Evolutionary conservation across 2,888 invertebrate species (phyloP).

Genomic region (Catocala sponsa): DNA sequence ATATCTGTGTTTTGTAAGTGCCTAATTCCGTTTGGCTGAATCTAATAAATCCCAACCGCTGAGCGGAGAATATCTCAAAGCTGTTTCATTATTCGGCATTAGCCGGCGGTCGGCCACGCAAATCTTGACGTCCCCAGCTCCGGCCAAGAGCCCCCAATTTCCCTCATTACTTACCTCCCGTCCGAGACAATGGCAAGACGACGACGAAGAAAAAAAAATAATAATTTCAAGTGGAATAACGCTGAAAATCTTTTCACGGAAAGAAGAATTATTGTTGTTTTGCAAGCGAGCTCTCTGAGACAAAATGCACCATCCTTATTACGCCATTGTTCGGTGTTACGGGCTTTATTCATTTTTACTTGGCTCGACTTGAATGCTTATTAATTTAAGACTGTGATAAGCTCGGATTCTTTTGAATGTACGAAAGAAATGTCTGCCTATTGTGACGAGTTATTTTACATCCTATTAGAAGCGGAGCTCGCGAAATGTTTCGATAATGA

Average conservation of each 20-base stretch:
- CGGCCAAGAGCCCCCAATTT: slow-evolving; percentile 84
- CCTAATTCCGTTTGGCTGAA: slow-evolving; percentile 79
- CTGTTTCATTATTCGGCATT: slow-evolving; percentile 86
- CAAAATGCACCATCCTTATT: slow-evolving; percentile 88
- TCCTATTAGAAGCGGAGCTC: slow-evolving; percentile 68
- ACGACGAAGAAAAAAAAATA: slow-evolving; percentile 85
- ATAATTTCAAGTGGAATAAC: slow-evolving; percentile 88
- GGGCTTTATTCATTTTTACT: slow-evolving; percentile 88
- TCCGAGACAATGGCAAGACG: slow-evolving; percentile 87
- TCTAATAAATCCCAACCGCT: slow-evolving; percentile 82
- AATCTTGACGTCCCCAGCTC: slow-evolving; percentile 80
- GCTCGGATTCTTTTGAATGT: slow-evolving; percentile 86
- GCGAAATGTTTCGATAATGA: slow-evolving; percentile 55
- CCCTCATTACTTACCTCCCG: slow-evolving; percentile 87
- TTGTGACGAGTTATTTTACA: slow-evolving; percentile 84
- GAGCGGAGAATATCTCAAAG: slow-evolving; percentile 79
- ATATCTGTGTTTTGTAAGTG: slow-evolving; percentile 61
- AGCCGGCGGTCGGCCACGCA: slow-evolving; percentile 84
- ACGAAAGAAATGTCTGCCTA: slow-evolving; percentile 82
- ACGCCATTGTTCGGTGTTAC: slow-evolving; percentile 87
- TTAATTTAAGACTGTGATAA: slow-evolving; percentile 88
- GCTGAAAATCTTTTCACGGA: slow-evolving; percentile 88
- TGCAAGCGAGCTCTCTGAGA: slow-evolving; percentile 87
- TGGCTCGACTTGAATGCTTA: slow-evolving; percentile 88
- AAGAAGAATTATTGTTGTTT: slow-evolving; percentile 88